A percentile compares a stretch with the other conserved stretches of the same genome.
phyloP scores from a whole-genome alignment of 2,113 vertebrate genomes.

The Carettochelys insculpta region DNA sequence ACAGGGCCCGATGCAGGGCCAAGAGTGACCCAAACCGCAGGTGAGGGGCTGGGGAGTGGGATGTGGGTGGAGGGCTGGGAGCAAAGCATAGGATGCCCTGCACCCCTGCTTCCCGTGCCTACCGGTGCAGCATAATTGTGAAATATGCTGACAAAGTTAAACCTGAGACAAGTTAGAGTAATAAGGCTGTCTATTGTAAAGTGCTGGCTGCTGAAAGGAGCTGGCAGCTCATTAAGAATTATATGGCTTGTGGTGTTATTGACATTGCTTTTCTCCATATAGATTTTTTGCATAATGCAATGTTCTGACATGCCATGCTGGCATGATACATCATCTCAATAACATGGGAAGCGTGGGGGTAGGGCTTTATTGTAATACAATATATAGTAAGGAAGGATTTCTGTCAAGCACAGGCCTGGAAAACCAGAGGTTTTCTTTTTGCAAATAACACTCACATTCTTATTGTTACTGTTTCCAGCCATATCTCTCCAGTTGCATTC shows the following conservation, averaged over 20 bases:
- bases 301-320: not conserved
- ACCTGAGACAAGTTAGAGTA: not conserved
- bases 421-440: not conserved
- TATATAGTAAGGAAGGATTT: slow-evolving; percentile 14
- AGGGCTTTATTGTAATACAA: not conserved
- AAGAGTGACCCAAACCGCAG: too few species aligned
- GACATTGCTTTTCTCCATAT: not conserved
- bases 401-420: not conserved
- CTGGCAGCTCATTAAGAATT: not conserved
- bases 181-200: accelerated
- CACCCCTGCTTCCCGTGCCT: too few species aligned
- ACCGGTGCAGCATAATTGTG: not conserved
- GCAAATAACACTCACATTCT: not conserved
- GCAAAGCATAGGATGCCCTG: too few species aligned
- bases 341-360: not conserved
- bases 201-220: not conserved
- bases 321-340: slow-evolving; percentile 33
- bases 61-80: too few species aligned
- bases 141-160: not conserved
- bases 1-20: too few species aligned
- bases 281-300: not conserved
- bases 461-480: not conserved
- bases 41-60: too few species aligned
- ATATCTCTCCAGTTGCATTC: not conserved
- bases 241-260: not conserved